Conservation (phyloP, 1,140 invertebrate species). For the Halictus rubicundus region DNA sequence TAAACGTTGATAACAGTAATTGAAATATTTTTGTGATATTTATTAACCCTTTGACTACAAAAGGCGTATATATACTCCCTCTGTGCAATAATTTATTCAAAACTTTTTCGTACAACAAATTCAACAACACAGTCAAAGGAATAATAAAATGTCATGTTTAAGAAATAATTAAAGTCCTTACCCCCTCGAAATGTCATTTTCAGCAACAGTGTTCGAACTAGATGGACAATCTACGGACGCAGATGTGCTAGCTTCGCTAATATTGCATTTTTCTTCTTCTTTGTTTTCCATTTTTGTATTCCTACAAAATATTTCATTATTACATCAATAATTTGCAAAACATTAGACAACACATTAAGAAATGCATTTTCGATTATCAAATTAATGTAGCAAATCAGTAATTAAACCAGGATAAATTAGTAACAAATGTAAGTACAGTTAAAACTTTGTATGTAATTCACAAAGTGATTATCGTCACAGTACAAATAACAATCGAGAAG, state of each 20-base stretch:
- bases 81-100: too few species aligned
- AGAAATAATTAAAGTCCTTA: constrained; percentile 46
- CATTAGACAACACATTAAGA: neutral
- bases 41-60: too few species aligned
- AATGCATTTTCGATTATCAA: neutral
- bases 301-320: constrained; percentile 48
- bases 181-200: constrained; percentile 62
- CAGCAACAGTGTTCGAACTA: constrained; percentile 50
- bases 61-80: too few species aligned
- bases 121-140: too few species aligned
- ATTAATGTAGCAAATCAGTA: neutral
- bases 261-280: constrained; percentile 64
- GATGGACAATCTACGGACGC: constrained; percentile 58
- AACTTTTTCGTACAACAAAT: too few species aligned
- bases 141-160: constrained; percentile 1
- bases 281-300: constrained; percentile 71
- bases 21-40: too few species aligned
- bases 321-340: neutral
- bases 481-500: neutral
- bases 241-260: constrained; percentile 65
- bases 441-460: neutral
- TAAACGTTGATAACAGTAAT: constrained; percentile 30
- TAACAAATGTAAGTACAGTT: neutral
- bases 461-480: neutral
- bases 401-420: constrained; percentile 3